Evolutionary conservation across 1,140 invertebrate species (phyloP), one percentile per base, ranked within the genome.

Genomic region (Panagrolaimus sp.): DNA sequence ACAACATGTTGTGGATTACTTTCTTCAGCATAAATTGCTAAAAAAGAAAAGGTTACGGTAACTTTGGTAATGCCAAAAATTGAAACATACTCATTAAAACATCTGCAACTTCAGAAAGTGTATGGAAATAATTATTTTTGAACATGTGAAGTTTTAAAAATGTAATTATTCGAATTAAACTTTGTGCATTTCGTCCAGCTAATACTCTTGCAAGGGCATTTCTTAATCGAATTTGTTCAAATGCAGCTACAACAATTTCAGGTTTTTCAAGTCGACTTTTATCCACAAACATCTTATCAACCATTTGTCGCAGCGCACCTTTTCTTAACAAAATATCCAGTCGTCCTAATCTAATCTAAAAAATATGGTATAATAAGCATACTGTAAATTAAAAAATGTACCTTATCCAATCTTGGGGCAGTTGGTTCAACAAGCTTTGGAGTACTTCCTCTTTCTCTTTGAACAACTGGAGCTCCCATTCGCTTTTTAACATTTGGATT

Each of bases 41-140:
- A 72, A 72, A 70, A 26, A 10, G 28, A 70, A n/a, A 38, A 47
- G 7, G 12, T 12, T 7, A 17, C 52, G 28, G 17, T 52, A n/a
- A 32, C 9, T 17, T 43, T 10, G 66, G 7, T 28, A n/a, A n/a
- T 3, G 6, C 4, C 21, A 45, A 44, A 46, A 14, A 10, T 1
- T 1, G 17, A 58, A 58, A 65, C 71, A 63, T 32, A 73, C 73
- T 65, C 21, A 73, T 65, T 28, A 73, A 43, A 14, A 65, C 68
- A 43, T 78, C 28, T 15, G 69, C 24, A 38, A 76, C 75, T 38
- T 76, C 75, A 52, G 65, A 79, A 28, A 76, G 78, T 48, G 75
- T 65, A 68, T 74, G 64, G 47, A 76, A 76, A 48, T 68, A 76
- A 24, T 63, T 52, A 26, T 64, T 28, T 15, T 67, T 65, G 55